These are phyloP conservation scores for Orthosia cruda DNA, from an alignment of 2,888 invertebrate genomes.

Conservation along the genomic window DNA sequence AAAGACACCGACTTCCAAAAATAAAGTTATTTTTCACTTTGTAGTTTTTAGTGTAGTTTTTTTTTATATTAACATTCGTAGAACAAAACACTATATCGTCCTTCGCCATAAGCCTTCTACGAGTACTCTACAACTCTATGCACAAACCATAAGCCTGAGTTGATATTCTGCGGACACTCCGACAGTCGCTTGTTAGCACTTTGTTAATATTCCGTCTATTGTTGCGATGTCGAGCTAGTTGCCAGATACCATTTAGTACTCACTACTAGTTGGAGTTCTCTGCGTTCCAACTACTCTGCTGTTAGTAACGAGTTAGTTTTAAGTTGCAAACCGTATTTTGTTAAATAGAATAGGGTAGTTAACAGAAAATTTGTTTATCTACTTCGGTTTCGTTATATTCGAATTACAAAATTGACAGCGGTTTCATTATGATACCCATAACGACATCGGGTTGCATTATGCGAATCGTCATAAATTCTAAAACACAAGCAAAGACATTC, in stretches of 20 bases:
- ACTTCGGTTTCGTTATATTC: no score
- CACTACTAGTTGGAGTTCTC: not conserved
- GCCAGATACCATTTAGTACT: constrained; percentile 13
- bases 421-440: no score
- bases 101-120: constrained; percentile 27
- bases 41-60: no score
- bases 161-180: constrained; percentile 27
- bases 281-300: not conserved
- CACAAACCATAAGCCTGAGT: constrained; percentile 15
- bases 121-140: no score
- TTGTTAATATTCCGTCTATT: constrained; percentile 45
- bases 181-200: constrained; percentile 45
- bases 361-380: no score
- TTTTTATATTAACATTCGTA: not conserved
- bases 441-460: no score
- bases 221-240: constrained; percentile 9
- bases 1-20: no score
- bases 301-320: not conserved
- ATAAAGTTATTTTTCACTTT: no score
- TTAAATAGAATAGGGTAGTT: not conserved
- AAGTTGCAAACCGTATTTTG: not conserved
- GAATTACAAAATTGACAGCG: no score
- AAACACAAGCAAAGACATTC: no score
- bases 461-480: no score
- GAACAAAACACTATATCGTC: not conserved